Base-by-base conservation (phyloP, 2,113 vertebrate genomes). In the Megaleporinus macrocephalus region DNA sequence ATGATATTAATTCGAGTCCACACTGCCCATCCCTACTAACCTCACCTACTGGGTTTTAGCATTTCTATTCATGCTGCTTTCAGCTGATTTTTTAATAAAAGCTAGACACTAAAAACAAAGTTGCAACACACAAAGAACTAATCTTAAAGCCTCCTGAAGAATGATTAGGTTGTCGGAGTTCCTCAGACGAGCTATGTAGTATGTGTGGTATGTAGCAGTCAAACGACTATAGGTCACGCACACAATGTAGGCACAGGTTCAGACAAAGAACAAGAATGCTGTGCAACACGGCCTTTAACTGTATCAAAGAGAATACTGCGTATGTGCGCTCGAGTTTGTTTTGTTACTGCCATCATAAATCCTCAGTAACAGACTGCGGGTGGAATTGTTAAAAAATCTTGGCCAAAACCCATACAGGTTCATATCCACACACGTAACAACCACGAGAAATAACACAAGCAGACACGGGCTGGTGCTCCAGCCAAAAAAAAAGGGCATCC, bases 241-340 rank as follows among this genome's bases (percentile, higher is more conserved):
- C 5, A 44, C 41, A 44, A 44, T 11, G 41, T 44, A 44, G 41
- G 41, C 18, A 7, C 53, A 57, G 70, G 84, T 29, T 73, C 13
- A 2, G 73, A 72, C 87, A 24, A 11, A 22, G 15, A 30, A 22
- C 1, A 63, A 44, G 84, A 90, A 91, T 86, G 85, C 83, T 4
- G 78, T 47, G 65, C 13, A 18, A 59, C 75, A 0, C 27, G 76
- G 33, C 76, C 29, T 20, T 59, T 4, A 1, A 27, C 10, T 62
- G 61, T 24, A 14, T 62, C 3, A 27, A 27, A 26, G 26, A 3
- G 16, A 55, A 55, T 1, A 18, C 5, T 20, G 15, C 18, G 20
- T 15, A 22, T n/a, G 53, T 9, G 20, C 20, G 7, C 53, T 22
- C 41, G 9, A n/a, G 53, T 7, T 5, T n/a, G 20, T 5, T n/a